A percentile compares a stretch with the other conserved stretches of the same genome.
These are phyloP conservation scores for Drosophila quinaria DNA, from an alignment of 2,888 invertebrate species.

Conservation along the genomic window DNA sequence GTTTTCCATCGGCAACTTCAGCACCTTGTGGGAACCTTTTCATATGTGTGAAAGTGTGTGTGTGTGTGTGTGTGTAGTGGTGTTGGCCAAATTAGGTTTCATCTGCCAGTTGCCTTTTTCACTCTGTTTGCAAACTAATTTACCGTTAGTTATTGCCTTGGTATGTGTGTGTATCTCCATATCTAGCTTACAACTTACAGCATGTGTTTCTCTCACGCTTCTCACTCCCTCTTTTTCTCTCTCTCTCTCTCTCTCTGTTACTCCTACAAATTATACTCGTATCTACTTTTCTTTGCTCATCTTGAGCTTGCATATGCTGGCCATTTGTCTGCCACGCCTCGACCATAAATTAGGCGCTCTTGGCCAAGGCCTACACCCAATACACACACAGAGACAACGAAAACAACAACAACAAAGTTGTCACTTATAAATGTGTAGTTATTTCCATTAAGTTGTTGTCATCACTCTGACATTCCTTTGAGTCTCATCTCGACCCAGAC, in stretches of 20 bases:
- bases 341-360: slow-evolving; percentile 75
- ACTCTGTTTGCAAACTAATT: slow-evolving; percentile 81
- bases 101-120: slow-evolving; percentile 78
- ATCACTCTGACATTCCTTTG: slow-evolving; percentile 78
- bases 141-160: slow-evolving; percentile 76
- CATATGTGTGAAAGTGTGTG: slow-evolving; percentile 24
- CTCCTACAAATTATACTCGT: not conserved
- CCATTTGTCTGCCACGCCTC: slow-evolving; percentile 79
- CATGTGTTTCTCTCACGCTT: slow-evolving; percentile 25
- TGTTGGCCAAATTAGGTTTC: slow-evolving; percentile 72
- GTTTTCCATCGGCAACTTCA: not conserved
- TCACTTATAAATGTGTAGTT: slow-evolving; percentile 80
- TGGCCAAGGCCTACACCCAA: slow-evolving; percentile 35
- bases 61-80: slow-evolving; percentile 33
- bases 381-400: not conserved
- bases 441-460: slow-evolving; percentile 82
- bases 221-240: not conserved
- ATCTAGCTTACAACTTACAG: not conserved
- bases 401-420: slow-evolving; percentile 59
- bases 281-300: slow-evolving; percentile 11
- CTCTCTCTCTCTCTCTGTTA: not conserved
- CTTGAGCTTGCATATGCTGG: slow-evolving; percentile 69
- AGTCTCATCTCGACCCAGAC: slow-evolving; percentile 57
- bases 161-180: slow-evolving; percentile 34
- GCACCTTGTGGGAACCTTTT: slow-evolving; percentile 31